A percentile compares a stretch with the other conserved stretches of the same genome.
These are phyloP conservation scores for Melanotaenia parkinsoni DNA, from an alignment of 2,797 vertebrate genomes.

Conservation along the genomic window DNA sequence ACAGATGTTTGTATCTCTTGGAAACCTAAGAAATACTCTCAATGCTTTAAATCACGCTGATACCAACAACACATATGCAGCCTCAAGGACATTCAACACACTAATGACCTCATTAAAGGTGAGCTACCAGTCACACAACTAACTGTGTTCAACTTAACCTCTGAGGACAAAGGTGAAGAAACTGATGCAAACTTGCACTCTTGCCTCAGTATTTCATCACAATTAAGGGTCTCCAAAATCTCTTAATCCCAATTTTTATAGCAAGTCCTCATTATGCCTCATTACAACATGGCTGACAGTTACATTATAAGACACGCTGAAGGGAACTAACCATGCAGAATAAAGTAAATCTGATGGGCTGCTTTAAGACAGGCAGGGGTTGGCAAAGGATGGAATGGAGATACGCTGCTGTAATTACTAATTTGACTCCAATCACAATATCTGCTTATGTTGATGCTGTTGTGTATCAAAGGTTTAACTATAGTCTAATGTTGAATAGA, in stretches of 20 bases:
- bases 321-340: conserved; percentile 55
- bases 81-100: neutral
- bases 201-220: conserved; percentile 32
- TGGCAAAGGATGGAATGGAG: conserved; percentile 46
- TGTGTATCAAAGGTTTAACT: conserved; percentile 26
- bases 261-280: conserved; percentile 67
- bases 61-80: neutral
- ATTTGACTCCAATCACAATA: conserved; percentile 56
- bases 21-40: too few relatives aligned
- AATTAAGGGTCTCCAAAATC: conserved; percentile 54
- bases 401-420: conserved; percentile 48
- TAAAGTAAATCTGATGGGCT: conserved; percentile 47
- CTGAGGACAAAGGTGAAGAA: conserved; percentile 5
- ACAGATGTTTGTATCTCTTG: too few relatives aligned
- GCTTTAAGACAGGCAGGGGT: conserved; percentile 30
- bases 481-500: conserved; percentile 38
- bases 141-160: neutral
- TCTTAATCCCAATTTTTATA: conserved; percentile 55
- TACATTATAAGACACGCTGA: conserved; percentile 41
- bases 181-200: conserved; percentile 53
- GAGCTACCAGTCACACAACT: neutral
- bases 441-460: conserved; percentile 49
- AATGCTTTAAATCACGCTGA: neutral
- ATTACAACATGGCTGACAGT: conserved; percentile 65
- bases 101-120: too few relatives aligned